These are phyloP conservation scores for Heliconius erato DNA, from an alignment of 2,888 invertebrate species.

Conservation along the genomic window DNA sequence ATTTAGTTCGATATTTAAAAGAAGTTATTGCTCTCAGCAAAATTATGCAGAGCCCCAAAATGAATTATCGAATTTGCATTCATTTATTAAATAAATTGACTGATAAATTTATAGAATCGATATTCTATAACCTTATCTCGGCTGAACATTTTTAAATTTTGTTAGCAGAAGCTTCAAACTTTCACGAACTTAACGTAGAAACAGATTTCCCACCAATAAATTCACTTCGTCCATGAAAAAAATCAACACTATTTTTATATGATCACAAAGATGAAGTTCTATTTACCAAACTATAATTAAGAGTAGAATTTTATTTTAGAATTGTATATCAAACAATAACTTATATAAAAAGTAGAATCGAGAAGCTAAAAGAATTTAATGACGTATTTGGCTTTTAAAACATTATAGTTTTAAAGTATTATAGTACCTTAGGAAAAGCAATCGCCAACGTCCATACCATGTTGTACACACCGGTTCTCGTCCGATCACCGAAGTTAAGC, in stretches of 20 bases:
- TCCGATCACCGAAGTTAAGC: constrained; percentile 69
- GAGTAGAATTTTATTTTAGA: constrained; percentile 31
- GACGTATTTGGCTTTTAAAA: constrained; percentile 14
- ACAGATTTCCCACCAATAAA: constrained; percentile 33
- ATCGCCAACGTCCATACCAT: constrained; percentile 55
- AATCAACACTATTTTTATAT: constrained; percentile 23
- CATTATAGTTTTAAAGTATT: no score
- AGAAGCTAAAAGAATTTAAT: constrained; percentile 41
- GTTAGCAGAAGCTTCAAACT: constrained; percentile 3
- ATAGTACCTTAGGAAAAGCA: no score
- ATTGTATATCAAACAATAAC: constrained; percentile 35
- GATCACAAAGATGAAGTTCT: constrained; percentile 18
- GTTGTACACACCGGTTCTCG: constrained; percentile 67
- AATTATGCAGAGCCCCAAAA: no score
- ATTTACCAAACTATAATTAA: constrained; percentile 30
- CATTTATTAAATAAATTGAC: no score
- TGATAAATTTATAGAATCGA: no score
- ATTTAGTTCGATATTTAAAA: no score
- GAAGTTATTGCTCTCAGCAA: no score
- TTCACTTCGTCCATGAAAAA: constrained; percentile 32
- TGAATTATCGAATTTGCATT: no score
- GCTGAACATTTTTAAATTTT: constrained; percentile 4
- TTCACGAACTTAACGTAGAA: constrained; percentile 29
- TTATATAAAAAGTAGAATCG: constrained; percentile 37
- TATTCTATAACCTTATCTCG: no score